These are phyloP conservation scores for Ooceraea biroi DNA, from an alignment of 1,140 invertebrate genomes.

Conservation along the genomic window DNA sequence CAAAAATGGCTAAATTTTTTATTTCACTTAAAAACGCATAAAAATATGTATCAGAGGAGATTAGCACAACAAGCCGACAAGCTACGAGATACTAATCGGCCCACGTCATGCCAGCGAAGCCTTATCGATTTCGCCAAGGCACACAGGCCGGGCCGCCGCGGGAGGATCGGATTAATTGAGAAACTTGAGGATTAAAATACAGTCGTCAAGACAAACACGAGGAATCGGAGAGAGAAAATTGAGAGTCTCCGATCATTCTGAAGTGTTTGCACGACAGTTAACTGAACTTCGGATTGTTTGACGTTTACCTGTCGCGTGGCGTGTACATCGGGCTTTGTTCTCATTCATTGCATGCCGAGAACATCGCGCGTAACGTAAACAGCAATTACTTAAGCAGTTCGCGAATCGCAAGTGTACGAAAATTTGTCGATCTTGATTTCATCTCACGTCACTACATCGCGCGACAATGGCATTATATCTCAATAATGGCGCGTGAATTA, in stretches of 20 bases:
- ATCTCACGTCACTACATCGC: too few relatives aligned
- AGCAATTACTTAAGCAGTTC: not conserved
- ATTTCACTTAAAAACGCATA: not conserved
- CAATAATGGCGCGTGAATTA: not conserved
- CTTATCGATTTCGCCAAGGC: constrained; percentile 70
- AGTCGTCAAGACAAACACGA: constrained; percentile 77
- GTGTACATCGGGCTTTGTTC: not conserved
- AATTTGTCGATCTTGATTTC: not conserved
- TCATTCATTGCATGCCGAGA: not conserved
- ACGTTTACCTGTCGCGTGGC: constrained; percentile 66
- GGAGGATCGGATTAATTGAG: constrained; percentile 81
- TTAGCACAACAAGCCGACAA: too few relatives aligned
- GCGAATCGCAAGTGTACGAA: not conserved
- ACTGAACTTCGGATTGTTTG: constrained; percentile 72
- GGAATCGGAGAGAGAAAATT: constrained; percentile 54
- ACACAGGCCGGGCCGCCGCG: constrained; percentile 57
- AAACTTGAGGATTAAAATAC: constrained; percentile 82
- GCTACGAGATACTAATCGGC: constrained; percentile 70
- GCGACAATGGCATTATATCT: not conserved
- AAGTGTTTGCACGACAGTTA: constrained; percentile 75
- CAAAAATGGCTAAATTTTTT: constrained; percentile 3
- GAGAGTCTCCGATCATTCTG: constrained; percentile 60
- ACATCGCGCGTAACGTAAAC: not conserved
- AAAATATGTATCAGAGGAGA: too few relatives aligned
- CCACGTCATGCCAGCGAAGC: constrained; percentile 16